These are phyloP conservation scores for Cuculus canorus DNA, from an alignment of 2,797 vertebrate genomes.

Conservation along the genomic window DNA sequence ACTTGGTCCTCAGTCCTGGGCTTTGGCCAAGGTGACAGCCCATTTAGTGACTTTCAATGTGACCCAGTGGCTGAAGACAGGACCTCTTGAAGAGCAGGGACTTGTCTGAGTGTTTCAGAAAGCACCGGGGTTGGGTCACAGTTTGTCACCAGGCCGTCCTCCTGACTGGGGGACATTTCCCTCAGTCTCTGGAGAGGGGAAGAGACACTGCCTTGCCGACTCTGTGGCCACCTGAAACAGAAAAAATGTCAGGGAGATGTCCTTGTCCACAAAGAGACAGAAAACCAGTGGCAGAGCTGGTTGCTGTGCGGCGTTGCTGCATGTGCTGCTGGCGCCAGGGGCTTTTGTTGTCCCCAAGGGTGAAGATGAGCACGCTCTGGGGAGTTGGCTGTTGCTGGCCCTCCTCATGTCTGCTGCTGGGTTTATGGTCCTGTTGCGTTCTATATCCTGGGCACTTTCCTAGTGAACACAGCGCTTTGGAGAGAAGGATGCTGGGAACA, in stretches of 20 bases:
- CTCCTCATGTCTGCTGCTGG: neutral
- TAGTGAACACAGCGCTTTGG: neutral
- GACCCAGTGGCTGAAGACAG: accelerated
- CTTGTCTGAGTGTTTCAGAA: neutral
- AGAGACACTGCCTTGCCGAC: neutral
- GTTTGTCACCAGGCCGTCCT: neutral
- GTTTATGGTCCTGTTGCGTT: neutral
- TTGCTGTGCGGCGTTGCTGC: neutral
- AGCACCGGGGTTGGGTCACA: neutral
- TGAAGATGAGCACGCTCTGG: accelerated
- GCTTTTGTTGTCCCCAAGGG: accelerated
- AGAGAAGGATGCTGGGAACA: neutral
- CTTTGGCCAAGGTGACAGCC: neutral
- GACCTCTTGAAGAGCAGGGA: neutral
- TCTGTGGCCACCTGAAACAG: neutral
- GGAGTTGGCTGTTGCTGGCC: neutral
- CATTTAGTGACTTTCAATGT: accelerated
- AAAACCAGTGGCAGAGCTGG: no score
- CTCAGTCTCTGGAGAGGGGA: neutral
- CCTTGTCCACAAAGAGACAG: neutral
- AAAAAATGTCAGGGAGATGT: neutral
- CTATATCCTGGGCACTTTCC: neutral
- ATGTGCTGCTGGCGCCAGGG: neutral
- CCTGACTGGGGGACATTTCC: accelerated
- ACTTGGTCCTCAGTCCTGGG: neutral